Evolutionary conservation across 2,113 vertebrate genomes (phyloP), one percentile per base, ranked within the genome.

Genomic region (Odobenus rosmarus): DNA sequence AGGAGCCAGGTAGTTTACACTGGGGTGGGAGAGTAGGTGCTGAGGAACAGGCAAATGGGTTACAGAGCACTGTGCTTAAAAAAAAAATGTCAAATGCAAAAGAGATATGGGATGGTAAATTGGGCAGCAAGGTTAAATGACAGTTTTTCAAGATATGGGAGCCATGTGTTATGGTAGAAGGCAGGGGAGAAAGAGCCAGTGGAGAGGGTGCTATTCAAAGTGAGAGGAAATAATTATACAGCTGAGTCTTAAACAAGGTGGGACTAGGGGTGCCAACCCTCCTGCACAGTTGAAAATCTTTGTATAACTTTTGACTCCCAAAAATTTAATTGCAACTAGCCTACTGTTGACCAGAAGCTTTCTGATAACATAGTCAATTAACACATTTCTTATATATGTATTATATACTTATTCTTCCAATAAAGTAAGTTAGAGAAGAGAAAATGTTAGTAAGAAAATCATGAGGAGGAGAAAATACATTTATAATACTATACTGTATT

Each of bases 71-170:
- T 24, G 49, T 24, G 42, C 28, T 51, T 28, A 51, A 51, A 28
- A 80, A 21, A 62, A 77, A 77, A 57, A 7, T 74, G 21, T 42
- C 23, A 23, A 31, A 59, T 31, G 39, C 55, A 72, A 89, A 82
- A 79, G 39, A 64, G 24, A 69, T 24, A 62, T 51, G 79, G 55
- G 33, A 46, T 94, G 42, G 85, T 42, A 79, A 82, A 72, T 39
- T 31, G 79, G 39, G 4, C 14, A 59, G 21, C 14, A 83, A 74
- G 33, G 51, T 55, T 77, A 64, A 88, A 33, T 88, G 71, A 49
- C 31, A 83, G 15, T 55, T 94, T 97, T 92, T 95, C 42, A 93
- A 88, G n/a, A 55, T 84, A 88, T 36, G 49, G 36, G 39, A 92
- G 6, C 12, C 24, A 1, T 67, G 5, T 49, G n/a, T 46, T 16